Conservation (phyloP, 2,113 vertebrate genomes). For the Antigone vipio region DNA sequence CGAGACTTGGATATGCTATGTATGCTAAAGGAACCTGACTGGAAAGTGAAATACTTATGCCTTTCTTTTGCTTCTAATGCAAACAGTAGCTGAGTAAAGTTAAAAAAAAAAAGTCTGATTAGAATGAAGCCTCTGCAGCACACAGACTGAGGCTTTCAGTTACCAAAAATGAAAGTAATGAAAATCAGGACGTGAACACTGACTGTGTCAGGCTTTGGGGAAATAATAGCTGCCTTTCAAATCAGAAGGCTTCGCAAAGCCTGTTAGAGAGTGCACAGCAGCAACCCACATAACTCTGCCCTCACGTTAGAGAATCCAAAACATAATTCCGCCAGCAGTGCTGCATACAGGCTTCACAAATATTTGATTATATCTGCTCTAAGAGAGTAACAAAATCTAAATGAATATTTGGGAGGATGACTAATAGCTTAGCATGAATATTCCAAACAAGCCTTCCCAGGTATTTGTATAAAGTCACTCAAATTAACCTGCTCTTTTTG, state of each 20-base stretch:
- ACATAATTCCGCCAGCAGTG: not conserved
- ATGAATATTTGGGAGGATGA: conserved; percentile 42
- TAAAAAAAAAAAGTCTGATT: not conserved
- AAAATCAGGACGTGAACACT: conserved; percentile 30
- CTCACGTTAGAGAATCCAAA: not conserved
- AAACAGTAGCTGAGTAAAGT: not conserved
- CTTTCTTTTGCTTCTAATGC: conserved; percentile 26
- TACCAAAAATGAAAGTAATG: conserved; percentile 53
- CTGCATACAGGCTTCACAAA: conserved; percentile 6
- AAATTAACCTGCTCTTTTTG: not conserved
- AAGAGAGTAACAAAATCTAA: conserved; percentile 22
- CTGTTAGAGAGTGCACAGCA: not conserved
- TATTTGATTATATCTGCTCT: conserved; percentile 37
- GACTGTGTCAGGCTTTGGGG: conserved; percentile 1
- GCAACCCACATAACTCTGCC: conserved; percentile 18
- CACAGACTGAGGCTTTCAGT: conserved; percentile 17
- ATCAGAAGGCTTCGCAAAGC: conserved; percentile 31
- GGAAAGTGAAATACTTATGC: not conserved
- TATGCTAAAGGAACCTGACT: not conserved
- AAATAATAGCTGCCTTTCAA: conserved; percentile 52
- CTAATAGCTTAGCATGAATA: conserved; percentile 10
- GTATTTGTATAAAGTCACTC: not conserved
- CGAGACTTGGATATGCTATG: not conserved
- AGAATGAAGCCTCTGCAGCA: conserved; percentile 16
- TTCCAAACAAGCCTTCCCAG: not conserved